Conservation (phyloP, 2,113 vertebrate species). For the Chionodraco myersi region DNA sequence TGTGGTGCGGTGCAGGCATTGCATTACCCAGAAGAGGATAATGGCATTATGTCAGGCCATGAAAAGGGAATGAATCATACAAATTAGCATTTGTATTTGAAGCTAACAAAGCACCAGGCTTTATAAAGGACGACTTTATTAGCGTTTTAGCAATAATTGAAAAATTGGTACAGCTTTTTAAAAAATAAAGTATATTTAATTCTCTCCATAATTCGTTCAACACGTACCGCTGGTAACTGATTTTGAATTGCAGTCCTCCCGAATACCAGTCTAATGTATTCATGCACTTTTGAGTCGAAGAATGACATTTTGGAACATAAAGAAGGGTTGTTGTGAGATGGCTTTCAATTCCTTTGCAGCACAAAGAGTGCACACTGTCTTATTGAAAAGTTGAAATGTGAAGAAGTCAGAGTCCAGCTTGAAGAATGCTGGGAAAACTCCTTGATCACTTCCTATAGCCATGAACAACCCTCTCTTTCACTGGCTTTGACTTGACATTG, state of each 20-base stretch:
- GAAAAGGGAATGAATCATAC: constrained; percentile 25
- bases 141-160: constrained; percentile 17
- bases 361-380: constrained; percentile 70
- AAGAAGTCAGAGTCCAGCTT: constrained; percentile 79
- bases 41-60: constrained; percentile 28
- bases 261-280: constrained; percentile 30
- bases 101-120: constrained; percentile 11
- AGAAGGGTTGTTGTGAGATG: constrained; percentile 60
- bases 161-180: constrained; percentile 4
- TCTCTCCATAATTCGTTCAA: not conserved
- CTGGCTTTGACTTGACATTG: constrained; percentile 42
- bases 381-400: constrained; percentile 75
- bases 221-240: constrained; percentile 11
- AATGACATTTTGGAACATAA: constrained; percentile 70
- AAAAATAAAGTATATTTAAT: constrained; percentile 3
- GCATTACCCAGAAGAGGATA: constrained; percentile 21
- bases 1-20: constrained; percentile 19
- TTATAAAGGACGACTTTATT: not conserved
- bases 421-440: constrained; percentile 76
- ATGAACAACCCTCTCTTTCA: constrained; percentile 67
- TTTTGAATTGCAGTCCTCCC: constrained; percentile 16
- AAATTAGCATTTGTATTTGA: constrained; percentile 30
- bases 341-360: constrained; percentile 41
- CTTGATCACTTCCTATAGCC: constrained; percentile 66
- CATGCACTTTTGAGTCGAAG: constrained; percentile 43